Evolutionary conservation across 2,797 vertebrate genomes (phyloP).

Genomic region (Chelon labrosus): DNA sequence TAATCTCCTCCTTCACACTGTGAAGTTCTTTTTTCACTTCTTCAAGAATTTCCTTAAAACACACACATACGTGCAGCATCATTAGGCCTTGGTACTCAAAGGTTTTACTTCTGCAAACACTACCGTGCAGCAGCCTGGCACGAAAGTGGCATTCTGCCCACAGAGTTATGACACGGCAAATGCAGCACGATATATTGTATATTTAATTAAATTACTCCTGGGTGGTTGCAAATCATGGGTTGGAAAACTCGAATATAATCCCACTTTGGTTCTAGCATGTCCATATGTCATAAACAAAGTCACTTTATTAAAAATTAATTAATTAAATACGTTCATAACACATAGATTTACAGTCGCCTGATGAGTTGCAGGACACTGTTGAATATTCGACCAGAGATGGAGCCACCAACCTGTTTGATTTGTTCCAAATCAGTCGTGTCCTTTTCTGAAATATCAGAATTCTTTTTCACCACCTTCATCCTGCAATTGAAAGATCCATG

Average conservation of each 20-base stretch:
- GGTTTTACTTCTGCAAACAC: not conserved
- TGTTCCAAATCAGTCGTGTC: slow-evolving; percentile 80
- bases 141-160: not conserved
- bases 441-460: slow-evolving; percentile 56
- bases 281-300: not conserved
- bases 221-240: not conserved
- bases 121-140: not conserved
- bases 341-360: not conserved
- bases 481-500: slow-evolving; percentile 47
- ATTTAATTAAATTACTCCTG: slow-evolving; percentile 5
- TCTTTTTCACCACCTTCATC: slow-evolving; percentile 67
- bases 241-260: not conserved
- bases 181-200: not conserved
- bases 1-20: slow-evolving; percentile 92
- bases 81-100: not conserved
- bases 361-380: not conserved
- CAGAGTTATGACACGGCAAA: not conserved
- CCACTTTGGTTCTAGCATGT: not conserved
- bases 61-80: slow-evolving; percentile 20
- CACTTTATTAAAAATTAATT: too few relatives aligned
- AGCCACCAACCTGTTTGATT: slow-evolving; percentile 86
- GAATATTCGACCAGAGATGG: not conserved
- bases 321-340: not conserved
- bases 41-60: slow-evolving; percentile 88
- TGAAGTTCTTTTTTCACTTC: slow-evolving; percentile 90